Base-by-base conservation (phyloP, 2,113 vertebrate species). In the Phoxinus phoxinus region DNA sequence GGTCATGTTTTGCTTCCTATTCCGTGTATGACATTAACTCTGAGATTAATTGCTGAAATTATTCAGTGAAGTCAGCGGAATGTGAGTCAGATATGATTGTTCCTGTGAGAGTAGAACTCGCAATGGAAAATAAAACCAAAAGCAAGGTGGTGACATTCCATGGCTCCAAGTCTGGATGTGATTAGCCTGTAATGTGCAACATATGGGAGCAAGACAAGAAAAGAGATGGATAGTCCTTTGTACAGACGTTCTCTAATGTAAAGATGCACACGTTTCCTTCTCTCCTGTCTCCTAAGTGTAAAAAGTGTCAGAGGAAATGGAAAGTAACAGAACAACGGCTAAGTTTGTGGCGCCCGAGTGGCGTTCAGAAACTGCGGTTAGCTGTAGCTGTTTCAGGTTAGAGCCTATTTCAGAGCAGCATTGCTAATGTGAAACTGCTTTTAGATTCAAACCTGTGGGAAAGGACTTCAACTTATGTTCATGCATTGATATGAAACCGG, bases 1-100 rank as follows among this genome's bases (percentile, higher is more conserved):
- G 83, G 25, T 69, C 73, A 85, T 75, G 58, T 63, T 78, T 58
- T 65, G 48, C 23, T 41, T 69, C 58, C 56, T 63, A 74, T 46
- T 73, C 25, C 35, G 23, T 25, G 78, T 75, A 46, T n/a, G 80
- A 78, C 12, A 87, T 78, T 73, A 85, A 69, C 41, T 67, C 59
- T 2, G 44, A 63, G 83, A 87, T 89, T 84, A 85, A 87, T 87
- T 61, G 75, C 69, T 41, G 71, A 77, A 79, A 83, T 73, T 72
- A 83, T 65, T 75, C 53, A 48, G 61, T 86, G 81, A 77, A 77
- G 41, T 77, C 53, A 35, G 61, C 4, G 35, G 61, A 78, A 85
- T 37, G 75, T 8, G 17, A 85, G 58, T 81, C 78, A 65, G 78
- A 81, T 46, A 81, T 27, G 37, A 63, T 27, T 81, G 58, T n/a